Evolutionary conservation across 23 tunicate species (phyloP), one percentile per base, ranked within the genome.

Genomic region (Phallusia fumigata): DNA sequence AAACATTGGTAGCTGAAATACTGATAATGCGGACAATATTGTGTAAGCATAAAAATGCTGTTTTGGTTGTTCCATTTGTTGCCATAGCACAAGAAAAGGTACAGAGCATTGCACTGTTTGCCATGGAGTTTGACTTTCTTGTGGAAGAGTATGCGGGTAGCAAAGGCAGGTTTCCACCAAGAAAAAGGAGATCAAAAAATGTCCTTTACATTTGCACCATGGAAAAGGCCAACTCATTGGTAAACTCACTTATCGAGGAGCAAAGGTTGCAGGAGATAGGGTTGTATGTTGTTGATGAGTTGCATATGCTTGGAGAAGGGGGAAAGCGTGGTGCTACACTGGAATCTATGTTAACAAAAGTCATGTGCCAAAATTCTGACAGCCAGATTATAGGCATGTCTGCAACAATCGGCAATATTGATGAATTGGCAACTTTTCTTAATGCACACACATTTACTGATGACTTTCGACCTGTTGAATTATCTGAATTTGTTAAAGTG

Each of bases 71-170:
- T 1, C 98, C 98, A 10, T 95, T 86, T 86, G 98, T 95, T 36
- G 95, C 98, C 8, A 87, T 95, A n/a, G 98, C 90, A 5, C 98
- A 95, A 69, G 98, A 95, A 90, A 89, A 90, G 80, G 98, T 95
- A 50, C 87, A 91, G 44, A 81, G 84, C 50, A 52, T 93, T 40
- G 91, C 98, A 19, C 85, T 84, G 73, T 88, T 88, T 81, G 93
- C 93, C n/a, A 84, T 90, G 34, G 90, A 88, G 35, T 77, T 86
- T 32, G 95, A 79, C 31, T 95, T 95, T 72, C 35, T 95, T 0
- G 87, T 95, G 19, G 98, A 95, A 79, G 98, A 95, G 65, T 95
- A 95, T 82, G 95, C 98, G 32, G 98, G 87, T 19, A 75, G 98
- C 28, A 95, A 90, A 79, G 98, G 98, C 64, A 83, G 86, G 36